Evolutionary conservation across 2,888 invertebrate species (phyloP), one percentile per base, ranked within the genome.

Genomic region (Lagria hirta): DNA sequence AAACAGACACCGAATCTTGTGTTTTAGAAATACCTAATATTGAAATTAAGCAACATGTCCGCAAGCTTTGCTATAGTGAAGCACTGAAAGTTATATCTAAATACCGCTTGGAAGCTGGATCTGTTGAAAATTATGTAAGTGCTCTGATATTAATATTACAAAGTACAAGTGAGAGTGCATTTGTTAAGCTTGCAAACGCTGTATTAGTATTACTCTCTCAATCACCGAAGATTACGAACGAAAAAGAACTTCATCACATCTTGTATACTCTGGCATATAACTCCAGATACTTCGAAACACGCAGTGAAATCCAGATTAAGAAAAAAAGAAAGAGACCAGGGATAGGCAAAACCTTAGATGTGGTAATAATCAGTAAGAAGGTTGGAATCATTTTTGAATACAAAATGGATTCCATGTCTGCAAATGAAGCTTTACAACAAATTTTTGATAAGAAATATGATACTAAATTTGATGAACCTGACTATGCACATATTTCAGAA

Each of bases 231-330:
- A 36, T 36, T 15, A 36, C n/a, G 18, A 36, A 36, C 36, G 36
- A 36, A 36, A 8, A 7, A 8, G 36, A 36, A 36, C 36, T 27
- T 36, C 36, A 18, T 27, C 36, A 36, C 36, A 36, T 36, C 10
- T 36, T 36, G 36, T 36, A 36, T 27, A 36, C 36, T 36, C 36
- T 36, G 36, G 35, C n/a, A 24, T 36, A 36, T 36, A 36, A 36
- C 10, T 36, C 27, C 36, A 36, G 20, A 27, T 36, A 27, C 36
- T 36, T 35, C 26, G 26, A 12, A 35, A 35, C 35, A 35, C 35
- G 10, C 35, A 26, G 35, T 35, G 36, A 36, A n/a, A 21, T 36
- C 18, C 36, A 36, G 36, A 26, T 36, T 10, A 36, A 35, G 27
- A 36, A 36, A 33, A 33, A 6, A 8, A 36, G 36, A 36, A 36